Base-by-base conservation (phyloP, 2,888 invertebrate genomes). In the Ophion ventricosus region DNA sequence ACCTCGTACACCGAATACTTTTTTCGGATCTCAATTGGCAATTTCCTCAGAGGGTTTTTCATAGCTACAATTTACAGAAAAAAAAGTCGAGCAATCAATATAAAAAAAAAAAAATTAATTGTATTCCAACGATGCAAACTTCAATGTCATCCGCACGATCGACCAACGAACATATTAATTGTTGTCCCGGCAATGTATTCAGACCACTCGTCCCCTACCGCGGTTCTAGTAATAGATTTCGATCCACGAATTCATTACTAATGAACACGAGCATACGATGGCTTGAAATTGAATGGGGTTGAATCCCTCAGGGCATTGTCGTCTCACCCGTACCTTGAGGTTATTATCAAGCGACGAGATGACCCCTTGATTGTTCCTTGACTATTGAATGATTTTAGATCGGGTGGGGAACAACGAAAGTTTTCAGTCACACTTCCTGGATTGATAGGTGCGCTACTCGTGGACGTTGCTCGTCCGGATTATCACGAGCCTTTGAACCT, bases 401-500 rank as follows among this genome's bases (percentile, higher is more conserved):
- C 49, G 14, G 4, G 49, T 17, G 2, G 3, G 49, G 17, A 49
- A 49, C 17, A 49, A 49, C 49, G 17, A 49, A 49, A 49, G 11
- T 49, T 17, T 49, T 49, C 17, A 14, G 49, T 49, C 4, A 14
- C 49, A 49, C 49, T 49, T 49, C 49, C 0, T 14, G 49, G 14
- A 35, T 0, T 35, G 35, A 35, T 0, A 49, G 49, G 17, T 11
- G 49, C 49, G 35, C 35, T 35, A 35, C 14, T 49, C 26, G 64
- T 40, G 25, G 25, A 35, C 26, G 17, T 49, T 49, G 57, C 26
- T 67, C 63, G 35, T 56, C 8, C 49, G 49, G 54, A 80, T 66
- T 67, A 49, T 4, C 64, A 10, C 17, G 23, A 29, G 63, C 72
- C 79, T 70, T 74, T 63, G 20, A 72, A 77, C 74, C 69, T 72